phyloP scores from a whole-genome alignment of 2,888 invertebrate genomes.

The Eurytoma adleriae region DNA sequence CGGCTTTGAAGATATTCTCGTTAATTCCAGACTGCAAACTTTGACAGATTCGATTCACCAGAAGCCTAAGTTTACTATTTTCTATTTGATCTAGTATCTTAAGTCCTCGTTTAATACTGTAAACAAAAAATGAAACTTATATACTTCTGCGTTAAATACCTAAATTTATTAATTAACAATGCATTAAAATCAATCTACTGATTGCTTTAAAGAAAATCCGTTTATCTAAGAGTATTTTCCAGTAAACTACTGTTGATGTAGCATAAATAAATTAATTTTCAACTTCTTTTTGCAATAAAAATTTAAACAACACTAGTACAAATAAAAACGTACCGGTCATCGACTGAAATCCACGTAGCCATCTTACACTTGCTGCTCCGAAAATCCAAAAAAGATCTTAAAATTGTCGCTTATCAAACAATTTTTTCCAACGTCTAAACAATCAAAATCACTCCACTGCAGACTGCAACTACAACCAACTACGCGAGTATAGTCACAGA shows the following conservation, averaged over 20 bases:
- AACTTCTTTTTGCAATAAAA: neutral
- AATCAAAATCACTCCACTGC: too few species aligned
- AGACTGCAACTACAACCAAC: neutral
- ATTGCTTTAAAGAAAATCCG: neutral
- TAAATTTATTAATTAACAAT: too few species aligned
- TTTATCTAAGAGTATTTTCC: neutral
- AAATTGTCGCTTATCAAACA: too few species aligned
- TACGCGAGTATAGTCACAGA: neutral
- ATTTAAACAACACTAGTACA: too few species aligned
- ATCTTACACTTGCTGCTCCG: conserved; percentile 9
- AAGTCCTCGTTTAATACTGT: conserved; percentile 66
- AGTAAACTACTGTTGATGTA: neutral
- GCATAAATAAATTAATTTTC: neutral
- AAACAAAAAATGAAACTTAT: conserved; percentile 7
- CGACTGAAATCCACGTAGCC: conserved; percentile 50
- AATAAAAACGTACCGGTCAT: conserved; percentile 41
- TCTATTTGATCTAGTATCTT: conserved; percentile 65
- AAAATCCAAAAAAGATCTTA: too few species aligned
- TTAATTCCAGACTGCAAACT: conserved; percentile 60
- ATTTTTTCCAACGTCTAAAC: too few species aligned
- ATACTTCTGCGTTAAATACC: neutral
- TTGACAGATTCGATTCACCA: conserved; percentile 69
- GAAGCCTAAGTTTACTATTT: conserved; percentile 67
- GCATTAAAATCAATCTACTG: neutral
- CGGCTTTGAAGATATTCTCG: conserved; percentile 66